These are phyloP conservation scores for Synodontis membranacea DNA, from an alignment of 2,113 vertebrate genomes.

Conservation along the genomic window DNA sequence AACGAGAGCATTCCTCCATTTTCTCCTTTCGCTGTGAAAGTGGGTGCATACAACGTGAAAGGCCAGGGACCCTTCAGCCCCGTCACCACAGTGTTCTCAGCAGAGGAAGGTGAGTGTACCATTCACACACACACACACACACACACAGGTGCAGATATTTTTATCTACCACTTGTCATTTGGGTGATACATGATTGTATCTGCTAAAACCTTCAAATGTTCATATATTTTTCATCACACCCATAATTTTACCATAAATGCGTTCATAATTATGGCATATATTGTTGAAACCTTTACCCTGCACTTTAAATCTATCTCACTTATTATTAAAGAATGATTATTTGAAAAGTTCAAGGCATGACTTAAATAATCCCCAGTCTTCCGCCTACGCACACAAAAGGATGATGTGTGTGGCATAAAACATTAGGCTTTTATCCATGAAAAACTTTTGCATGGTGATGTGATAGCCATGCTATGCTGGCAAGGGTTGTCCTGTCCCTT, in stretches of 20 bases:
- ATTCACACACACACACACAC: no score
- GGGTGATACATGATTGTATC: neutral
- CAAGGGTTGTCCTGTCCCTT: neutral
- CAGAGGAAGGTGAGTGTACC: conserved; percentile 81
- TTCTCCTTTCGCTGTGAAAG: conserved; percentile 88
- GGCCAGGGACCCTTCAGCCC: conserved; percentile 91
- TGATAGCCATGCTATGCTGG: neutral
- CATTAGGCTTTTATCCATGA: neutral
- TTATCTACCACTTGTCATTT: neutral
- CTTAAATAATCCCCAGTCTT: neutral
- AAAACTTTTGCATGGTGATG: neutral
- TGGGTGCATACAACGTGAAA: conserved; percentile 91
- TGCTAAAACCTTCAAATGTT: neutral
- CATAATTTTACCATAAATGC: neutral
- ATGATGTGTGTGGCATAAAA: neutral
- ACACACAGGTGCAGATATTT: neutral
- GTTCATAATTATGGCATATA: neutral
- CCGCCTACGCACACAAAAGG: neutral
- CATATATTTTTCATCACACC: neutral
- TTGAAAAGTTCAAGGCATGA: neutral
- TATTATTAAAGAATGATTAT: neutral
- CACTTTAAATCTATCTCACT: neutral
- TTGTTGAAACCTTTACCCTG: neutral
- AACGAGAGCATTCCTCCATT: conserved; percentile 91
- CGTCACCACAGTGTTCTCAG: conserved; percentile 86